Evolutionary conservation across 2,888 invertebrate genomes (phyloP), one percentile per base, ranked within the genome.

Genomic region (Acrobasis consociella): DNA sequence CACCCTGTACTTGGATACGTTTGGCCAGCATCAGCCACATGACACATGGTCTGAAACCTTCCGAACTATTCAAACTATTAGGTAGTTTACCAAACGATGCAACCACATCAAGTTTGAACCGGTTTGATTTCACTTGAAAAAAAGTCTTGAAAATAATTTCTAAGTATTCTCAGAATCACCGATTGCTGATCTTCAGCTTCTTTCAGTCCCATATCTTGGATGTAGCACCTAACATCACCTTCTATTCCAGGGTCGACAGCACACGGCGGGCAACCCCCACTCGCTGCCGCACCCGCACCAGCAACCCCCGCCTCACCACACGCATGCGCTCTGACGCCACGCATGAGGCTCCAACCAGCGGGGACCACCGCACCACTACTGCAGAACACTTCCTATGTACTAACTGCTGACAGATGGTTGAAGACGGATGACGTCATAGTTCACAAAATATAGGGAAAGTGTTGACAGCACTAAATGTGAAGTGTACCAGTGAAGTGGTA

Each of bases 291-390:
- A 86, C 72, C 81, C 87, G 42, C 89, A 87, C 79, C 81, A 80
- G 72, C 87, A 83, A 67, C 79, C 86, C 39, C 80, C 85, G 1
- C 82, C 86, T 17, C 87, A 87, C 75, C 91, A 91, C 71, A 82
- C 90, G 73, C 90, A 89, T 65, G 90, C 91, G 61, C 90, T 91
- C 76, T 91, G 91, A 91, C 91, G 68, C 68, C 68, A 62, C 69
- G 61, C 59, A 31, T 69, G 65, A 65, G 68, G 66, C 63, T 71
- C 74, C 70, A 73, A 72, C 67, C 75, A 75, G 68, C 75, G 77
- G 73, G 78, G 77, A 78, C 62, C 50, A 46, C 17, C 38, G 46
- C 8, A 31, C 5, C 22, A 22, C 22, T 5, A 8, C 8, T 5
- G 31, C 31, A 2, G 31, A 31, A 31, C 31, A 31, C 31, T 5